phyloP scores from a whole-genome alignment of 64 coral and sea anemone genomes.

The Pocillopora verrucosa region DNA sequence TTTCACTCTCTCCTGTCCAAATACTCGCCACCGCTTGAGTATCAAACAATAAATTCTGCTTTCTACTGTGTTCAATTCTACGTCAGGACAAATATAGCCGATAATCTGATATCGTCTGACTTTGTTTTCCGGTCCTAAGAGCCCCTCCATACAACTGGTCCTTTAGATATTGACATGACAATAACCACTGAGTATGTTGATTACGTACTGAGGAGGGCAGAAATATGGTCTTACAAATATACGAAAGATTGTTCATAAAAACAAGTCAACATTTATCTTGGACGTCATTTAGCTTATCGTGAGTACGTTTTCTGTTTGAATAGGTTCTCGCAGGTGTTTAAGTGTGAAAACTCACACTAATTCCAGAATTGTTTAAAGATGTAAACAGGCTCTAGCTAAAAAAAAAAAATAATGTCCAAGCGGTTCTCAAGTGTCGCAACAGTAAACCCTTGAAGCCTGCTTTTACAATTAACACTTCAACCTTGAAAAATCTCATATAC shows the following conservation, averaged over 20 bases:
- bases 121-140: conserved; percentile 6
- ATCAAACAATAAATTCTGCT: neutral
- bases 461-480: too few species aligned
- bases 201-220: neutral
- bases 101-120: conserved; percentile 7
- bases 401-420: too few species aligned
- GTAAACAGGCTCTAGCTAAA: too few species aligned
- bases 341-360: too few species aligned
- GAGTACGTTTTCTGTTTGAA: neutral
- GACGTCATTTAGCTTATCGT: neutral
- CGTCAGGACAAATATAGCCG: neutral
- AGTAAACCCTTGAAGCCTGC: too few species aligned
- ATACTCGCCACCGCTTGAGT: neutral
- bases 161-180: neutral
- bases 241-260: neutral
- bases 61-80: neutral
- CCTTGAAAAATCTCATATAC: too few species aligned
- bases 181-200: neutral
- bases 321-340: neutral
- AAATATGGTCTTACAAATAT: neutral
- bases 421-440: too few species aligned
- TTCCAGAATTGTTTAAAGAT: too few species aligned
- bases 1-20: neutral
- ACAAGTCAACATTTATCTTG: neutral
- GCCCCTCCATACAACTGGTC: neutral